A percentile compares a stretch with the other conserved stretches of the same genome.
Evolutionary conservation across 1,140 invertebrate genomes (phyloP).

Genomic region (Cydia amplana): DNA sequence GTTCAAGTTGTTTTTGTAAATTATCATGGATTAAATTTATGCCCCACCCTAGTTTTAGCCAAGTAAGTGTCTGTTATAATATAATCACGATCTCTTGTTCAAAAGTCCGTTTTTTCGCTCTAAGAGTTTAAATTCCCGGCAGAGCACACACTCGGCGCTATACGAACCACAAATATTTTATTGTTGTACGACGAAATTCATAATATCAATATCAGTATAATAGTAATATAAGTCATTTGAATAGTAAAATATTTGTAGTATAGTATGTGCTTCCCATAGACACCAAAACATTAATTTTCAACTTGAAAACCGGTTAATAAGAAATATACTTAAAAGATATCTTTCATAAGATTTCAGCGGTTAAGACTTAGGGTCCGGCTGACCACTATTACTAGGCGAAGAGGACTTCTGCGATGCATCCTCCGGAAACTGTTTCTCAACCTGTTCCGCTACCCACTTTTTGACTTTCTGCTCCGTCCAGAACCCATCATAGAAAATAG

Average conservation of each 20-base stretch:
- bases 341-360: background rate
- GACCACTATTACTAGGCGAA: slow-evolving; percentile 39
- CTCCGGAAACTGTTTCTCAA: slow-evolving; percentile 71
- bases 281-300: background rate
- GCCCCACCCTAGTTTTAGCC: too few relatives aligned
- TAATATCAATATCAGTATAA: background rate
- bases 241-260: background rate
- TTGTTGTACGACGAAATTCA: background rate
- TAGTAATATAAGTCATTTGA: too few relatives aligned
- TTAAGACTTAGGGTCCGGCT: slow-evolving; percentile 56
- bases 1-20: background rate
- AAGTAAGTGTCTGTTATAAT: too few relatives aligned
- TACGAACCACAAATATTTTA: background rate
- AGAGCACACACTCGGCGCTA: background rate
- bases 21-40: background rate
- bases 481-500: slow-evolving; percentile 77
- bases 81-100: background rate
- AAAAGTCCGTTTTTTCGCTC: background rate
- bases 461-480: slow-evolving; percentile 79
- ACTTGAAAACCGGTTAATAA: background rate
- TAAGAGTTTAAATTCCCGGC: background rate
- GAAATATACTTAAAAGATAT: slow-evolving; percentile 15
- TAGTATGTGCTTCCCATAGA: background rate
- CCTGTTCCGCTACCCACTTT: slow-evolving; percentile 77
- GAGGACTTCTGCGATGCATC: slow-evolving; percentile 45